These are phyloP conservation scores for Amblyjoppa fuscipennis DNA, from an alignment of 2,888 invertebrate genomes.

Conservation along the genomic window DNA sequence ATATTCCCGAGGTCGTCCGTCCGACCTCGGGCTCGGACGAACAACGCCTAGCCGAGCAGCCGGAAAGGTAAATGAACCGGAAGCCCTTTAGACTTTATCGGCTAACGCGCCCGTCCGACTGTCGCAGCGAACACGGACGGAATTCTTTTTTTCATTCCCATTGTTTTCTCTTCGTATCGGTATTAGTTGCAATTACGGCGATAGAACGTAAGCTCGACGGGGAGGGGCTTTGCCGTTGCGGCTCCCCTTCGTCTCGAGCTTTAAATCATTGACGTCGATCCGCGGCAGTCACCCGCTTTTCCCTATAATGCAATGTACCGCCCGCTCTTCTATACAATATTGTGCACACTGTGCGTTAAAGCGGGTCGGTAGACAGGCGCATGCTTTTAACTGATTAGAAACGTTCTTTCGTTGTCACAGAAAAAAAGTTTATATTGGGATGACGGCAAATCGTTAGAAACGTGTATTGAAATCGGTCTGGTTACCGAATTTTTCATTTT, in stretches of 20 bases:
- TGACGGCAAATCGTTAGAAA: neutral
- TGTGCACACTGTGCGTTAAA: neutral
- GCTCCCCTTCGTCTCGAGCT: neutral
- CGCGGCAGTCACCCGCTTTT: constrained; percentile 2
- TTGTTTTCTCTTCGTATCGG: constrained; percentile 56
- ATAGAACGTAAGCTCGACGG: constrained; percentile 41
- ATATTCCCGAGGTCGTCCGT: constrained; percentile 63
- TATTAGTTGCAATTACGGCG: constrained; percentile 70
- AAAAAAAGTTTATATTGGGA: neutral
- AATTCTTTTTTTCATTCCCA: constrained; percentile 54
- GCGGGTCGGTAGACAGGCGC: neutral
- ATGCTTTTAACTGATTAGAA: constrained; percentile 72
- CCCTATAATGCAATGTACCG: neutral
- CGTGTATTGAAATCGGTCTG: neutral
- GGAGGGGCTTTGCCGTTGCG: neutral
- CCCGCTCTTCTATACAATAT: neutral
- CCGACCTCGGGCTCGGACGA: constrained; percentile 21
- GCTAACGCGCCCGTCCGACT: neutral
- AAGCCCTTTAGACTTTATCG: constrained; percentile 70
- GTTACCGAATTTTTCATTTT: constrained; percentile 11
- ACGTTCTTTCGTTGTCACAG: constrained; percentile 53
- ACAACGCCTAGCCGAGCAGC: constrained; percentile 33
- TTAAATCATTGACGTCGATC: constrained; percentile 13
- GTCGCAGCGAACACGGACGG: constrained; percentile 48
- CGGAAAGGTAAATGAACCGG: constrained; percentile 71